Conservation (phyloP, 1,140 invertebrate genomes). For the Drosophila erecta region DNA sequence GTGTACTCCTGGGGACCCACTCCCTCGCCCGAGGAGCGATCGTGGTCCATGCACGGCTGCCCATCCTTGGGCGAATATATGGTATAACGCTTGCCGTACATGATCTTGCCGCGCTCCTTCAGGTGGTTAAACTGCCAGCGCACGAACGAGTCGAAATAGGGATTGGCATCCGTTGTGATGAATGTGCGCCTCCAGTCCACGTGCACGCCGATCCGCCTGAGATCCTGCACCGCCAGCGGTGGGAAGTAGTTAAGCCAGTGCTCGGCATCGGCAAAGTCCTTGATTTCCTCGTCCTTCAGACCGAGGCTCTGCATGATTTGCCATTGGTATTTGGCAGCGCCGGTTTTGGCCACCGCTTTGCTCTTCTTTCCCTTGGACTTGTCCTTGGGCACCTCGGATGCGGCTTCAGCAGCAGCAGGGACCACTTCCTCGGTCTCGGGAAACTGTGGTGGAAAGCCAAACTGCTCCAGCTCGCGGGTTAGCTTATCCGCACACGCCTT, state of each 20-base stretch:
- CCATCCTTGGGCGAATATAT: conserved; percentile 98
- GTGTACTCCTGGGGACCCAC: conserved; percentile 99
- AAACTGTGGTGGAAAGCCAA: conserved; percentile 97
- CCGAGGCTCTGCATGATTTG: conserved; percentile 99
- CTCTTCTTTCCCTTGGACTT: conserved; percentile 99
- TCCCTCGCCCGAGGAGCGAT: conserved; percentile 97
- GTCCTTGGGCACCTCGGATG: conserved; percentile 91
- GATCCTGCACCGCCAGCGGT: conserved; percentile 93
- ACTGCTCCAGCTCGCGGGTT: conserved; percentile 96
- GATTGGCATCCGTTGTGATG: conserved; percentile 99
- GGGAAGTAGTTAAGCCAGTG: conserved; percentile 99
- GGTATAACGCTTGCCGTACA: conserved; percentile 98
- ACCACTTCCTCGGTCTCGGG: conserved; percentile 88
- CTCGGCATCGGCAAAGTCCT: conserved; percentile 94
- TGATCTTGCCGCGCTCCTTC: conserved; percentile 94
- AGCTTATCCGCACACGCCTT: conserved; percentile 99
- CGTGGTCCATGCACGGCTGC: conserved; percentile 99
- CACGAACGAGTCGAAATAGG: conserved; percentile 99
- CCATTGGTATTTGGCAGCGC: conserved; percentile 97
- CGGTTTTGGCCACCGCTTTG: conserved; percentile 98
- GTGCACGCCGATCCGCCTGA: conserved; percentile 95
- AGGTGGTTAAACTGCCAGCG: conserved; percentile 97
- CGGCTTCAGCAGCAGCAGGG: conserved; percentile 84
- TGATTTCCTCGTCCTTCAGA: conserved; percentile 95
- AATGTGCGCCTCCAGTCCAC: conserved; percentile 99